Evolutionary conservation across 2,888 invertebrate genomes (phyloP).

Genomic region (Epinotia bilunana): DNA sequence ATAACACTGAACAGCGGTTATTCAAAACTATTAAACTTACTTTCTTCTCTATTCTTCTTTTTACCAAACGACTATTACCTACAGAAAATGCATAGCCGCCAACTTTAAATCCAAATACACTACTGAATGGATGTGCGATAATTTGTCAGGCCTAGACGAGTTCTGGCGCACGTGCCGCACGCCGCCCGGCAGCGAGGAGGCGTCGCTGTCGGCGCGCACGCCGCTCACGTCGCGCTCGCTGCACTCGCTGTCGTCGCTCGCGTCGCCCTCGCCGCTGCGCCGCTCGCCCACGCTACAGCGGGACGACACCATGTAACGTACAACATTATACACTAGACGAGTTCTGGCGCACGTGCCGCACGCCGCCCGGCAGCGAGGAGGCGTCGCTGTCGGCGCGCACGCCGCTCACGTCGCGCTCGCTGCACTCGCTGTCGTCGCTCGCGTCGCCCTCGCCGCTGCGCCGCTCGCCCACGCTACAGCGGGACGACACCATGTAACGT

Average conservation of each 20-base stretch:
- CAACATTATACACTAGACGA: background rate
- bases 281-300: conserved; percentile 70
- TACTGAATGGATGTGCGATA: too few relatives aligned
- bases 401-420: conserved; percentile 78
- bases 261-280: conserved; percentile 60
- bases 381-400: conserved; percentile 76
- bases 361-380: conserved; percentile 80
- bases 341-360: conserved; percentile 74
- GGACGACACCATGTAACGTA: background rate
- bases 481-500: conserved; percentile 74
- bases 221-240: conserved; percentile 79
- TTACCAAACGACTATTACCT: too few relatives aligned
- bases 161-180: conserved; percentile 75
- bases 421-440: conserved; percentile 78
- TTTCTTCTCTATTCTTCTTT: too few relatives aligned
- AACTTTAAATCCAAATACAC: too few relatives aligned
- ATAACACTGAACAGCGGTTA: too few relatives aligned
- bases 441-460: conserved; percentile 62
- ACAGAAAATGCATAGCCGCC: too few relatives aligned
- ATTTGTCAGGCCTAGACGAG: conserved; percentile 9
- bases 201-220: conserved; percentile 75
- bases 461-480: conserved; percentile 73
- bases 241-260: conserved; percentile 77
- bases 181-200: conserved; percentile 73
- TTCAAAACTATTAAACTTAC: too few relatives aligned